phyloP scores from a whole-genome alignment of 2,888 invertebrate species.

The Mythimna pallens region DNA sequence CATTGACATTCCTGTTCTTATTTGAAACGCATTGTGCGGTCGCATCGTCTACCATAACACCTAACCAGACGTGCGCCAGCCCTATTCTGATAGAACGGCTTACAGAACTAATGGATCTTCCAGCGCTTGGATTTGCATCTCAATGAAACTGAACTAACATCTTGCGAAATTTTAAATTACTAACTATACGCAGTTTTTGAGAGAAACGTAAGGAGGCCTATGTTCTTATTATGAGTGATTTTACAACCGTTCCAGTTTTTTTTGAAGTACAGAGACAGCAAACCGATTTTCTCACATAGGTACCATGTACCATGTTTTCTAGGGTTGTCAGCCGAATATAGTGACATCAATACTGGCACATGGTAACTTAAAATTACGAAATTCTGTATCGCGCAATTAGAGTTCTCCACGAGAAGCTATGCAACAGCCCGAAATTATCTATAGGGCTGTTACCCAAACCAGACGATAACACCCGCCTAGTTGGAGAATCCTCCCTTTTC shows the following conservation, averaged over 20 bases:
- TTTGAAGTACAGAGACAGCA: not conserved
- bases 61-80: not conserved
- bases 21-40: not conserved
- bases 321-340: not conserved
- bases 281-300: not conserved
- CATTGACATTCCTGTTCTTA: no score
- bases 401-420: not conserved
- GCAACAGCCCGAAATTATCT: no score
- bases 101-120: not conserved
- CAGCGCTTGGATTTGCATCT: not conserved
- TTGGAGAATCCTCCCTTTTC: no score
- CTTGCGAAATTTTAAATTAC: not conserved
- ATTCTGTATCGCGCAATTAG: no score
- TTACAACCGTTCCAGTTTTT: not conserved
- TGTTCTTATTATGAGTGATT: not conserved
- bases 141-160: not conserved
- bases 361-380: no score
- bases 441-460: no score
- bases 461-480: no score
- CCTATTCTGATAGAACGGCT: constrained; percentile 2
- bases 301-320: not conserved
- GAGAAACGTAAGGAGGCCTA: not conserved
- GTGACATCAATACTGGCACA: no score
- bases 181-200: not conserved
- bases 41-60: not conserved